Conservation (phyloP, 2,888 invertebrate species). For the Amitus sp. region DNA sequence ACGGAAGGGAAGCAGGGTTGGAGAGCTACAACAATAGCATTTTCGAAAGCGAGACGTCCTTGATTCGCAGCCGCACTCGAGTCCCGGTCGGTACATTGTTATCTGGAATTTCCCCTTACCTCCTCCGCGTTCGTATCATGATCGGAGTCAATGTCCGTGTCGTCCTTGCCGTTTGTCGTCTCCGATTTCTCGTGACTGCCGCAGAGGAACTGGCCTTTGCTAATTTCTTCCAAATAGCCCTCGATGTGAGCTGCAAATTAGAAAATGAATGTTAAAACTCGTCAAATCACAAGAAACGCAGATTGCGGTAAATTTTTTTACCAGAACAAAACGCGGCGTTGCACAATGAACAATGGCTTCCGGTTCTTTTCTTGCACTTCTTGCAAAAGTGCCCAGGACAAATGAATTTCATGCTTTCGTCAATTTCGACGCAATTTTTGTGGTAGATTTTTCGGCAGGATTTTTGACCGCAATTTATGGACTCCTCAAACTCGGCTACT, state of each 20-base stretch:
- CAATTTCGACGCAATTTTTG: constrained; percentile 46
- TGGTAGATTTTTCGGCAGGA: constrained; percentile 57
- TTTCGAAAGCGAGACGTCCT: constrained; percentile 1
- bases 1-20: background rate
- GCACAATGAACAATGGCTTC: constrained; percentile 55
- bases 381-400: constrained; percentile 60
- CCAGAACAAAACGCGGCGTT: constrained; percentile 56
- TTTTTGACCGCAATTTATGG: constrained; percentile 51
- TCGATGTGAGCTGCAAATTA: constrained; percentile 51
- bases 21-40: constrained; percentile 1
- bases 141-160: constrained; percentile 45
- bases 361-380: constrained; percentile 54
- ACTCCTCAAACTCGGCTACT: constrained; percentile 43
- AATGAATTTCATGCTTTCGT: constrained; percentile 51
- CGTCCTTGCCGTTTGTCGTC: constrained; percentile 38
- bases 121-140: constrained; percentile 40
- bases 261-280: constrained; percentile 8
- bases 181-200: constrained; percentile 47
- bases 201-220: constrained; percentile 49
- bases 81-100: constrained; percentile 5
- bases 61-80: background rate
- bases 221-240: constrained; percentile 51
- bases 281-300: too few relatives aligned
- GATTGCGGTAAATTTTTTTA: background rate
- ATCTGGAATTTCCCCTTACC: constrained; percentile 49